Evolutionary conservation across 1,140 invertebrate genomes (phyloP), one percentile per base, ranked within the genome.

Genomic region (Sinonovacula constricta): DNA sequence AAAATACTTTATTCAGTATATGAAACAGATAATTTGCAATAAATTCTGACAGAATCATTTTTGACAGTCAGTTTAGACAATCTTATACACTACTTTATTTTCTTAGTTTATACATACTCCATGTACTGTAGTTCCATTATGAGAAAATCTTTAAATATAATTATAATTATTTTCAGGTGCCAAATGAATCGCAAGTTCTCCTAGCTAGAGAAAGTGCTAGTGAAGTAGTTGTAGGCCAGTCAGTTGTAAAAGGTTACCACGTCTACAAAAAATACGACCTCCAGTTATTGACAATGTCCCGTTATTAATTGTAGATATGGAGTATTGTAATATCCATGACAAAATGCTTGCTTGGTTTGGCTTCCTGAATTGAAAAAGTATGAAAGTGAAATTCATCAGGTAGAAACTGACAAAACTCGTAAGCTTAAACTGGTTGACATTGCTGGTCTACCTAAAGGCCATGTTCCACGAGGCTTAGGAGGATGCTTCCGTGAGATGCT

Each of bases 381-480:
- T 70, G 2, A 3, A 30, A 3, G n/a, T 12, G 28, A 75, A 4
- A 0, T 75, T 3, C 60, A 54, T 66, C 4, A 67, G n/a, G 26
- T 39, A 15, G 33, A 18, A n/a, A 76, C 72, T 66, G 72, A 76
- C 33, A 24, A 53, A 67, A 57, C 30, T 22, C 60, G 72, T 22
- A 2, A 76, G 3, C 34, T 66, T 15, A 67, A 57, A 14, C 31
- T 66, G 14, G 57, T 15, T 56, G 72, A 76, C 26, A 33, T 76
- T 14, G 62, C 62, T 34, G 62, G 62, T 22, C 49, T 76, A 4
- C 72, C 72, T 7, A 51, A 66, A 18, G 72, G 76, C 36, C 76
- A 79, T 70, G 66, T 70, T 10, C 76, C 57, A 53, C 33, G 67
- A 24, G 30, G 36, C n/a, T 51, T 79, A 31, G 76, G n/a, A 2